A percentile compares a stretch with the other conserved stretches of the same genome.
Evolutionary conservation across 2,113 vertebrate genomes (phyloP).

Genomic region (Saccopteryx leptura): DNA sequence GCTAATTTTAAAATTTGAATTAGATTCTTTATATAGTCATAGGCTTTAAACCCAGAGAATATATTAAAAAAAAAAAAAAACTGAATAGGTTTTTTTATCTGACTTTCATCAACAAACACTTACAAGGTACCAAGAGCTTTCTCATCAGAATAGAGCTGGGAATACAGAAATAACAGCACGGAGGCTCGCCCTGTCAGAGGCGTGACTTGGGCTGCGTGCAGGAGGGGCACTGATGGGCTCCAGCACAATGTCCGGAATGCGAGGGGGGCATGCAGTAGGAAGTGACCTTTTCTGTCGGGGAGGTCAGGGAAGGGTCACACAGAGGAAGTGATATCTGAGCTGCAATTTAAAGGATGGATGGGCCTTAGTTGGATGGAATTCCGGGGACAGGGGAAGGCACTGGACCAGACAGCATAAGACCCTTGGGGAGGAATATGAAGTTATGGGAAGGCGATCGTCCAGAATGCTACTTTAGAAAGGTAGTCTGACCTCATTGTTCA

Average conservation of each 20-base stretch:
- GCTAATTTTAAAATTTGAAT: background rate
- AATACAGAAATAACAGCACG: background rate
- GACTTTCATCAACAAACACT: background rate
- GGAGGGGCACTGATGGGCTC: background rate
- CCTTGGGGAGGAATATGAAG: background rate
- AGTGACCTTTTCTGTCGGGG: conserved; percentile 14
- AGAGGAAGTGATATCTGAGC: conserved; percentile 71
- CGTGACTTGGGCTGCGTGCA: rapidly evolving
- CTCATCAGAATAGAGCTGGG: too few relatives aligned
- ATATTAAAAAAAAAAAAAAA: conserved; percentile 5
- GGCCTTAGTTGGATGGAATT: conserved; percentile 28
- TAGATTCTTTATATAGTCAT: background rate
- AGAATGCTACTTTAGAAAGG: background rate
- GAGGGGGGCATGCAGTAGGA: conserved; percentile 48
- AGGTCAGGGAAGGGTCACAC: conserved; percentile 68
- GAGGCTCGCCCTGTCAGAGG: background rate
- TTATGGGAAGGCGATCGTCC: background rate
- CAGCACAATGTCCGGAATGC: background rate
- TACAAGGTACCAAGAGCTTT: background rate
- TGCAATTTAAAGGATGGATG: conserved; percentile 74
- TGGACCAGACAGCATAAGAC: background rate
- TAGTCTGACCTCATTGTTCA: background rate
- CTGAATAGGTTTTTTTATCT: background rate
- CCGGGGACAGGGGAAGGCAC: background rate
- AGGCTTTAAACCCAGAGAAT: background rate